Percentiles rank a stretch among this genome's conserved stretches.
phyloP scores from a whole-genome alignment of 2,113 vertebrate species.

The Alosa alosa region DNA sequence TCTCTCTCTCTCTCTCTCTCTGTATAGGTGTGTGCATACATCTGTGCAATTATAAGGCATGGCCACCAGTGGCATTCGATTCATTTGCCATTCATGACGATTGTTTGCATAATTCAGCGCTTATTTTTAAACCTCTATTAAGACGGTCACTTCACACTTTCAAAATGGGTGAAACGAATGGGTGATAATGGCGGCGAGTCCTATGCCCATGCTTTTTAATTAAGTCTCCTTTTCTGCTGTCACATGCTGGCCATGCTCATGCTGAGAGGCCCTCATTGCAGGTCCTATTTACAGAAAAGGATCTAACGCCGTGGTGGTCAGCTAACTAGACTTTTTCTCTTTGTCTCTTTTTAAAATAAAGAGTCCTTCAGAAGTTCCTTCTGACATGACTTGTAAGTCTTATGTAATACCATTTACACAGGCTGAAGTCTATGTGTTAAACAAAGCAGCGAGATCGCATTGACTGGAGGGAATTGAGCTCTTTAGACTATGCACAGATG shows the following conservation, averaged over 20 bases:
- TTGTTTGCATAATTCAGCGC: slow-evolving; percentile 56
- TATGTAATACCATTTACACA: not conserved
- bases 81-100: slow-evolving; percentile 34
- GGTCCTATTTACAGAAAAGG: not conserved
- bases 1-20: slow-evolving; percentile 44
- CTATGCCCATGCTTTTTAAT: not conserved
- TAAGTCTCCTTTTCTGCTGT: not conserved
- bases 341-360: not conserved
- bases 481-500: not conserved
- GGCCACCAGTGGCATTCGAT: slow-evolving; percentile 40
- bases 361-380: not conserved
- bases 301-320: not conserved
- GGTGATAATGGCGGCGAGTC: not conserved
- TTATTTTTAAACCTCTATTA: slow-evolving; percentile 46
- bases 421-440: not conserved
- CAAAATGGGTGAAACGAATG: slow-evolving; percentile 17
- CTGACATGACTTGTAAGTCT: not conserved
- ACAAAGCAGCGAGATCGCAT: not conserved
- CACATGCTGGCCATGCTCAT: not conserved
- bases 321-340: not conserved
- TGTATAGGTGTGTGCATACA: slow-evolving; percentile 56
- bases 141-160: slow-evolving; percentile 7
- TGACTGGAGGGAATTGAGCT: not conserved
- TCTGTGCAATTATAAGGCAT: slow-evolving; percentile 61
- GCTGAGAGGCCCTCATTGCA: not conserved